phyloP scores from a whole-genome alignment of 2,113 vertebrate species.

The Toxostoma redivivum region DNA sequence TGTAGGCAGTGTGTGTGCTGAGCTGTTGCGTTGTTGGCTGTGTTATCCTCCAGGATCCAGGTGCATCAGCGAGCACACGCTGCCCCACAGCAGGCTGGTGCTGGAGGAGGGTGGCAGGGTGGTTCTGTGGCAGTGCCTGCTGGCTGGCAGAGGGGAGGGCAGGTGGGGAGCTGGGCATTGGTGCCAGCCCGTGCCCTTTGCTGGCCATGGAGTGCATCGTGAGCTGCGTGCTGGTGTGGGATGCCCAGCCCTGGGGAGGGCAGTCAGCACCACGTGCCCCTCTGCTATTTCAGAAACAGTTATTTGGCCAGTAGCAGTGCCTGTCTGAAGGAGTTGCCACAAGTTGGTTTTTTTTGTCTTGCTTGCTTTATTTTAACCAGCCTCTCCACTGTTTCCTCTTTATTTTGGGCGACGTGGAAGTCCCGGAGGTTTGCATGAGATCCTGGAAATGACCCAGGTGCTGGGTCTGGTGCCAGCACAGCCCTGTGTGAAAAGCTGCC shows the following conservation, averaged over 20 bases:
- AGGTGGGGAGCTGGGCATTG: rapidly evolving
- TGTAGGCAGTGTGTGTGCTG: rapidly evolving
- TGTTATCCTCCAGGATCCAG: rapidly evolving
- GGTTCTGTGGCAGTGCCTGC: rapidly evolving
- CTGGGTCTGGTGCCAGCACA: background rate
- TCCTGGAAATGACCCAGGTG: conserved; percentile 3
- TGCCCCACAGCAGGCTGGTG: background rate
- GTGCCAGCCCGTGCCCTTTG: background rate
- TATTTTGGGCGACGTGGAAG: background rate
- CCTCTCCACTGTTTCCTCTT: background rate
- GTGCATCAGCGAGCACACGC: rapidly evolving
- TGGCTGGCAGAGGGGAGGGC: background rate
- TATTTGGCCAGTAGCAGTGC: background rate
- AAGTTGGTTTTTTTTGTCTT: background rate
- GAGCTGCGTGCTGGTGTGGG: rapidly evolving
- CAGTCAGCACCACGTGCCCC: rapidly evolving
- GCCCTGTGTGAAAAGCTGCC: background rate
- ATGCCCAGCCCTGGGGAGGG: background rate
- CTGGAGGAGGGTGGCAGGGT: rapidly evolving
- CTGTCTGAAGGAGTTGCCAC: background rate
- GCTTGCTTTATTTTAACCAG: background rate
- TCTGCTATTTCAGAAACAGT: background rate
- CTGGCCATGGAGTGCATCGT: rapidly evolving
- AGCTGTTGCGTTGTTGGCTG: background rate
- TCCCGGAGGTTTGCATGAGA: background rate